A percentile compares a stretch with the other conserved stretches of the same genome.
Conservation (phyloP, 2,797 vertebrate species). For the Ateles fusciceps region DNA sequence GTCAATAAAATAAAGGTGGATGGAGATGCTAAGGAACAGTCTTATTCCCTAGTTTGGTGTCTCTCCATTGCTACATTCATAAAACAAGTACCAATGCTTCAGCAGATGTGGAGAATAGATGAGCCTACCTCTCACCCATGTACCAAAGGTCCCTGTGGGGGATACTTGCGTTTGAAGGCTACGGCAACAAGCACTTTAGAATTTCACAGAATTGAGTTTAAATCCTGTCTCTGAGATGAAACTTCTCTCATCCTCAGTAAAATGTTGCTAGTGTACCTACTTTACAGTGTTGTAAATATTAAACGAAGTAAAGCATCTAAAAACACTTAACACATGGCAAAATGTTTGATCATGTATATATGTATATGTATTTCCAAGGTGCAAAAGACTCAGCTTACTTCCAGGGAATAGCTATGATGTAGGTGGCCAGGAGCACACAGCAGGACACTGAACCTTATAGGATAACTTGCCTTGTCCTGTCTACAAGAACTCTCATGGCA, state of each 20-base stretch:
- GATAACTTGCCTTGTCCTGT: neutral
- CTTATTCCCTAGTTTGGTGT: neutral
- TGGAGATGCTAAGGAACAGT: neutral
- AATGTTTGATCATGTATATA: neutral
- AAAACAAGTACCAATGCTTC: neutral
- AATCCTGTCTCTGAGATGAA: neutral
- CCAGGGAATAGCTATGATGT: too few relatives aligned
- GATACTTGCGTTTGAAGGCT: neutral
- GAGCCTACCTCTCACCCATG: neutral
- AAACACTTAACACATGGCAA: neutral
- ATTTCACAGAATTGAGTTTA: conserved; percentile 2
- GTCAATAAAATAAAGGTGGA: neutral
- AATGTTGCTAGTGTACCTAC: neutral
- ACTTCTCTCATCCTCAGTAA: neutral
- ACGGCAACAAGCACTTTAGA: neutral
- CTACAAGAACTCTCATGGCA: neutral
- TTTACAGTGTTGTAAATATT: neutral
- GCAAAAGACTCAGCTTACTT: neutral
- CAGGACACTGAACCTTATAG: neutral
- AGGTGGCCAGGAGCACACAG: fast-evolving
- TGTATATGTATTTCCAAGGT: neutral
- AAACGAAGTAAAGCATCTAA: neutral
- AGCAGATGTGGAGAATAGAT: neutral
- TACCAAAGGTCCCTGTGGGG: neutral
- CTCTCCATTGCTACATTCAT: neutral